Evolutionary conservation across 2,888 invertebrate genomes (phyloP).

Genomic region (Pristionchus maxplancki): DNA sequence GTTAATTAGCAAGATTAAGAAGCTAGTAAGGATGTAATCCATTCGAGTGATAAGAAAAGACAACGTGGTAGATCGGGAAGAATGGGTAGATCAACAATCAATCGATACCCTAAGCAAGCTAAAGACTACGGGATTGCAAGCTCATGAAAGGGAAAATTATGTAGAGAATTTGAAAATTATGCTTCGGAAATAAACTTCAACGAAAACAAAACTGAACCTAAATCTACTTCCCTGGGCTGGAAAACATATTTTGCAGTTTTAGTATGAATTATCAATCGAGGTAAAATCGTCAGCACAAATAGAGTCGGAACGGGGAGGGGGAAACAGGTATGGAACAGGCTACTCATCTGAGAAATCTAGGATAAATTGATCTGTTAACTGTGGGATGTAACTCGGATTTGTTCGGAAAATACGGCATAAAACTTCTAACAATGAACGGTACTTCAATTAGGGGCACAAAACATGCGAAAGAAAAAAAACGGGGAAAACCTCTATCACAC

Average conservation of each 20-base stretch:
- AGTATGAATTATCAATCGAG: slow-evolving; percentile 1
- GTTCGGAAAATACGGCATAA: background rate
- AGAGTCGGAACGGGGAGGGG: background rate
- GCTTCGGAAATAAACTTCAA: slow-evolving; percentile 7
- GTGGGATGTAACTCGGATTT: background rate
- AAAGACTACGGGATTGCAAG: slow-evolving; percentile 3
- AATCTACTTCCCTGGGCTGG: slow-evolving; percentile 39
- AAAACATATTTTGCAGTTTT: slow-evolving; percentile 6
- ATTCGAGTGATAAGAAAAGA: background rate
- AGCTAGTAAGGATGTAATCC: slow-evolving; percentile 28
- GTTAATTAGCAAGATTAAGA: background rate
- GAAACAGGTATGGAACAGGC: slow-evolving; percentile 19
- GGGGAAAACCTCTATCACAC: slow-evolving; percentile 11
- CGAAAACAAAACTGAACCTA: slow-evolving; percentile 32
- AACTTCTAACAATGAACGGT: slow-evolving; percentile 27
- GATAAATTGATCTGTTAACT: background rate
- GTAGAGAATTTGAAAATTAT: slow-evolving; percentile 5
- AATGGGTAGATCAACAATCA: background rate
- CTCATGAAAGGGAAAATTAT: slow-evolving; percentile 19
- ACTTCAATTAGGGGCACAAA: slow-evolving; percentile 13
- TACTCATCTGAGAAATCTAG: background rate
- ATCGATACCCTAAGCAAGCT: slow-evolving; percentile 23
- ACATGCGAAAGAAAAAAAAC: background rate
- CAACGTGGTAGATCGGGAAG: background rate
- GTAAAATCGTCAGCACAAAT: background rate